Evolutionary conservation across 2,797 vertebrate species (phyloP).

Genomic region (Bufotes viridis): DNA sequence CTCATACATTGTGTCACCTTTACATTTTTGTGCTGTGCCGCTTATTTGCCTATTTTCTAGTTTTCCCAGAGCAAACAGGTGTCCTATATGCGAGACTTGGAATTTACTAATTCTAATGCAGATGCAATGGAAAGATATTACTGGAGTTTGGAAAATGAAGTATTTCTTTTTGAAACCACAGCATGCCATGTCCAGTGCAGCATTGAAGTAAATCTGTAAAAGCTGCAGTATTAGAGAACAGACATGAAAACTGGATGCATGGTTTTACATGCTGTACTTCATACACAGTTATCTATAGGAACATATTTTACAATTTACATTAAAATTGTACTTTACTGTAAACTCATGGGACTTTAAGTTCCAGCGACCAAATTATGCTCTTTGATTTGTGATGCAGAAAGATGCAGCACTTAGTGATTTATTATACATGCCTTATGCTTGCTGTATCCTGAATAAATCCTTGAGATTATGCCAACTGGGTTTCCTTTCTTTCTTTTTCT

Average conservation of each 20-base stretch:
- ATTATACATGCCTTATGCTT: slow-evolving; percentile 17
- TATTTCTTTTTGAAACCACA: too few species aligned
- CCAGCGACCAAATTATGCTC: not conserved
- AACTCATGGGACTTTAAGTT: not conserved
- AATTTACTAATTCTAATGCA: too few species aligned
- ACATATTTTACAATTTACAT: not conserved
- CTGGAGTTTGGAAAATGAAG: not conserved
- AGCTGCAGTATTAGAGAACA: not conserved
- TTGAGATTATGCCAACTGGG: slow-evolving; percentile 20
- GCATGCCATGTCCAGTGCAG: too few species aligned
- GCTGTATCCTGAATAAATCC: slow-evolving; percentile 1
- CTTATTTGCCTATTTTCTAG: too few species aligned
- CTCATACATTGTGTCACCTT: too few species aligned
- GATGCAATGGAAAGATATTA: not conserved
- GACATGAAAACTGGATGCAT: not conserved
- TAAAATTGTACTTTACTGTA: not conserved
- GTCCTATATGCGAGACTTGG: too few species aligned
- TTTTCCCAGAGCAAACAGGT: too few species aligned
- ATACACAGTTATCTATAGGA: not conserved
- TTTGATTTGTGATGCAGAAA: not conserved
- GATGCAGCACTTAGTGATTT: slow-evolving; percentile 27
- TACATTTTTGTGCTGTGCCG: too few species aligned
- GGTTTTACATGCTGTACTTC: not conserved
- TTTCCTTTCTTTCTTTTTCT: slow-evolving; percentile 36
- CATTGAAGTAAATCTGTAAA: not conserved